Evolutionary conservation across 1,140 invertebrate genomes (phyloP), one percentile per base, ranked within the genome.

Genomic region (Zelostemma sp.): DNA sequence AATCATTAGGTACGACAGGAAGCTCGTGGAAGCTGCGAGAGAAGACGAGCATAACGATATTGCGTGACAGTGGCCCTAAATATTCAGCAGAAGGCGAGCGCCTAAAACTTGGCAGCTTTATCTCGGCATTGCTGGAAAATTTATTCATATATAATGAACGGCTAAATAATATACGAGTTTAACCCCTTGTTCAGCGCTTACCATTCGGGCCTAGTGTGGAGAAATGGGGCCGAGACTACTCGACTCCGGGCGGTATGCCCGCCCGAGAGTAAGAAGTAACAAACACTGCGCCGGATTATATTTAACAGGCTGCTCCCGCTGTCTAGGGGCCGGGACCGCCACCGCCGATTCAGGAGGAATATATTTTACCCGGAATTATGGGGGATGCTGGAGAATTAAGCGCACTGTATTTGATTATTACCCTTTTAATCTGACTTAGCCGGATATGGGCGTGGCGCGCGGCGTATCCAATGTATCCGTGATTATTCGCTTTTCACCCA

Each of bases 121-220:
- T 84, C 82, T 85, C 80, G 81, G 80, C 83, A 85, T 85, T 85
- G 81, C 84, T 86, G 81, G 83, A 85, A 86, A 85, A 86, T 85
- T 85, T 86, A 86, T 86, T 86, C 84, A 86, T 86, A 85, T 85
- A 84, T 85, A 85, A 85, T 86, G 82, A 86, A 83, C 76, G 59
- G 25, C 35, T 86, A 78, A 84, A 86, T 86, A 83, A 86, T 85
- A 70, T 54, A 85, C 47, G 61, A 79, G 79, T 77, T 85, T 85
- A 86, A 86, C 84, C 84, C 84, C 83, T 86, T 86, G 84, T 84
- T 84, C 80, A 76, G 76, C 77, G 76, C 79, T 78, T 65, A 71
- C 49, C 58, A 45, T 67, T 72, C 78, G 75, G 77, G 80, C 80
- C 81, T 83, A 80, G 65, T 49, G 54, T 50, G 40, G 53, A 47